phyloP scores from a whole-genome alignment of 1,140 invertebrate genomes.

The Panagrolaimus sp. region DNA sequence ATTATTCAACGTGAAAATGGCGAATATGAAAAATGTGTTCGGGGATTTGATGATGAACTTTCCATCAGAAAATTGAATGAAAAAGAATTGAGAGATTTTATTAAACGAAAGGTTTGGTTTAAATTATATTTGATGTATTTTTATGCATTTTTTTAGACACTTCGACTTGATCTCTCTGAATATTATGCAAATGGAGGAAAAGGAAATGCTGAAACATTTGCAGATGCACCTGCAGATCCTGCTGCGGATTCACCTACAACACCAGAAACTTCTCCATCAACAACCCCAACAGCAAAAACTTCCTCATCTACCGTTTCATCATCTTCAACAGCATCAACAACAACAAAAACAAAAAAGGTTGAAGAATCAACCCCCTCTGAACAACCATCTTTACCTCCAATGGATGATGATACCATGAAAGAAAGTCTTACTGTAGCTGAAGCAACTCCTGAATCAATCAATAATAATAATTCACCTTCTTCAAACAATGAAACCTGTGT shows the following conservation, averaged over 20 bases:
- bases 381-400: neutral
- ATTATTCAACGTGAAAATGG: conserved; percentile 5
- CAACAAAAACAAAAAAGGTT: too few relatives aligned
- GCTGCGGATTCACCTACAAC: neutral
- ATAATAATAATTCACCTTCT: neutral
- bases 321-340: neutral
- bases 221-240: neutral
- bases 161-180: conserved; percentile 1
- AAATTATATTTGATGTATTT: neutral
- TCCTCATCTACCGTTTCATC: neutral
- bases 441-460: neutral
- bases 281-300: neutral
- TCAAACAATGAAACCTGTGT: neutral
- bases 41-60: neutral
- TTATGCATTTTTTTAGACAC: neutral
- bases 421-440: neutral
- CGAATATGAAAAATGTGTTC: neutral
- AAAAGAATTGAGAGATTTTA: neutral
- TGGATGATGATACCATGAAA: neutral
- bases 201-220: neutral
- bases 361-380: conserved; percentile 2
- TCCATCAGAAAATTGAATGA: neutral
- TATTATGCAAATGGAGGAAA: conserved; percentile 12
- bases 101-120: conserved; percentile 2
- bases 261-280: neutral